Percentiles rank a stretch among this genome's conserved stretches.
Evolutionary conservation across 2,797 vertebrate genomes (phyloP).

Genomic region (Strix occidentalis): DNA sequence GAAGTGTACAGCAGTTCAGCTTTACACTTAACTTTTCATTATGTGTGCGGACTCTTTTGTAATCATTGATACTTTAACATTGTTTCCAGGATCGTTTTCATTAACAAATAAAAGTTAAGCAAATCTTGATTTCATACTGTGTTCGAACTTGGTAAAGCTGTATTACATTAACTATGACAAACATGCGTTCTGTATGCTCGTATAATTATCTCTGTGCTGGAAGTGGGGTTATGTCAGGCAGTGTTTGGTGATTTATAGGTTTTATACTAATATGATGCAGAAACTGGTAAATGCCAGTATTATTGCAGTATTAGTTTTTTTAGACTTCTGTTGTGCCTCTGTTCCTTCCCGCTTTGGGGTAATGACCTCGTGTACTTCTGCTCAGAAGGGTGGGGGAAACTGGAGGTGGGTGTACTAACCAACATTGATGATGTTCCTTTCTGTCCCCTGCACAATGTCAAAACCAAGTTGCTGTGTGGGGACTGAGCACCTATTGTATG

Average conservation of each 20-base stretch:
- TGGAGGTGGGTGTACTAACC: neutral
- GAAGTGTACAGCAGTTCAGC: neutral
- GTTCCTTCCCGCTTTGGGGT: neutral
- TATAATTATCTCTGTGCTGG: neutral
- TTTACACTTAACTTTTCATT: neutral
- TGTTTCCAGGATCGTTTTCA: neutral
- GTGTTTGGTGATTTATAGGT: neutral
- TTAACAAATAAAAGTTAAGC: neutral
- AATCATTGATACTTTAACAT: neutral
- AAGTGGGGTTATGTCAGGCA: neutral
- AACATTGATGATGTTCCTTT: neutral
- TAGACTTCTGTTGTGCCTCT: neutral
- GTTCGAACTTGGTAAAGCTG: neutral
- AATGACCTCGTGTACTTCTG: neutral
- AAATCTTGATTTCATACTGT: neutral
- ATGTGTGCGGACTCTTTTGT: neutral
- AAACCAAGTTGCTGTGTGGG: neutral
- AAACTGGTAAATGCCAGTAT: neutral
- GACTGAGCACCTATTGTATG: neutral
- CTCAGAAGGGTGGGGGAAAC: neutral
- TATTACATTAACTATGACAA: neutral
- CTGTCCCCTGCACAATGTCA: neutral
- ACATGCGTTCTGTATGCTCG: neutral
- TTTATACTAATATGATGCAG: neutral
- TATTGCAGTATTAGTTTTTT: neutral